Evolutionary conservation across 2,888 invertebrate species (phyloP).

Genomic region (Coremacera marginata): DNA sequence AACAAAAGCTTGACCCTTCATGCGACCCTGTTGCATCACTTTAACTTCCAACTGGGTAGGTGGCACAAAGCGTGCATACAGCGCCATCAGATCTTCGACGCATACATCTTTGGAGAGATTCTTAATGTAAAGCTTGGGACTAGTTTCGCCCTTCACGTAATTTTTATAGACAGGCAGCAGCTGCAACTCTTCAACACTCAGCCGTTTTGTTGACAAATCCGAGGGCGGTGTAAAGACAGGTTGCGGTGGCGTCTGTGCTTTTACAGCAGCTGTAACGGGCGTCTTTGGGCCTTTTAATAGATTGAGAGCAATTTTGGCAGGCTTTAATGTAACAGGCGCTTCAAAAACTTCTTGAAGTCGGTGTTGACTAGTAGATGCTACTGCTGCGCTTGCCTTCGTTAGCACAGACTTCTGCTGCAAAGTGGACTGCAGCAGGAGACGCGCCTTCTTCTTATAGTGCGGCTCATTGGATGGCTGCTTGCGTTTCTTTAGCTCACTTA

Average conservation of each 20-base stretch:
- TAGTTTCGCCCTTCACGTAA: conserved; percentile 85
- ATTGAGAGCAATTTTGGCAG: conserved; percentile 57
- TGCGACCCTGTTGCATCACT: conserved; percentile 93
- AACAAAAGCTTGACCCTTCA: conserved; percentile 97
- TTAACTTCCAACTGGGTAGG: conserved; percentile 75
- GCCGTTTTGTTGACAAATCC: conserved; percentile 77
- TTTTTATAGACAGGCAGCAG: conserved; percentile 86
- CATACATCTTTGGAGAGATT: conserved; percentile 87
- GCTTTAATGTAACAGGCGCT: conserved; percentile 20
- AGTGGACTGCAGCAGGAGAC: conserved; percentile 54
- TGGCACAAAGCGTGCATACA: conserved; percentile 78
- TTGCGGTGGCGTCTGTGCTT: conserved; percentile 26
- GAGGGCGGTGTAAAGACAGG: conserved; percentile 38
- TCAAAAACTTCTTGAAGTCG: conserved; percentile 27
- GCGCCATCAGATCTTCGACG: conserved; percentile 79
- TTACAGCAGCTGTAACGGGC: background rate
- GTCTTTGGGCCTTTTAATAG: conserved; percentile 43
- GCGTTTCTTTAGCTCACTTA: conserved; percentile 36
- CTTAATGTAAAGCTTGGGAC: conserved; percentile 90
- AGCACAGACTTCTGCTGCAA: conserved; percentile 20
- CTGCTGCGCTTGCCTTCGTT: conserved; percentile 7
- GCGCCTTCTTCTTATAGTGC: conserved; percentile 56
- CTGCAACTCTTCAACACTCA: conserved; percentile 79
- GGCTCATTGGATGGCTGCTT: conserved; percentile 43
- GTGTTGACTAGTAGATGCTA: conserved; percentile 7